Percentiles rank a stretch among this genome's conserved stretches.
Conservation (phyloP, 2,113 vertebrate genomes). For the Excalfactoria chinensis region DNA sequence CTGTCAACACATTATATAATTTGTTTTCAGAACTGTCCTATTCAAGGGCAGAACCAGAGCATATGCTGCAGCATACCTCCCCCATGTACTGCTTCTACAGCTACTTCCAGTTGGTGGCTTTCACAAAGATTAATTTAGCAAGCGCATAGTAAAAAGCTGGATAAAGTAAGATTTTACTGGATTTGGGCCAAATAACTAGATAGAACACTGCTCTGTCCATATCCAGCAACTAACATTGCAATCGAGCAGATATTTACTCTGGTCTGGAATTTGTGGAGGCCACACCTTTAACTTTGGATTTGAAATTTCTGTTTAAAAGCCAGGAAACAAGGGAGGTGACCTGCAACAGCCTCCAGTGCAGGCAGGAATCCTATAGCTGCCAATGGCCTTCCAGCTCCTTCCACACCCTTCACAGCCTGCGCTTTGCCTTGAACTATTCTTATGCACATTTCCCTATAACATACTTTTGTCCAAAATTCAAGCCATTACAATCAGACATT, state of each 20-base stretch:
- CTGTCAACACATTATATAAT: slow-evolving; percentile 74
- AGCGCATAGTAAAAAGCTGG: slow-evolving; percentile 61
- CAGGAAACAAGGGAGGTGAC: neutral
- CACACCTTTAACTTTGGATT: neutral
- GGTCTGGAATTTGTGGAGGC: neutral
- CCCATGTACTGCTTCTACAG: slow-evolving; percentile 30
- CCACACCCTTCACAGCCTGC: neutral
- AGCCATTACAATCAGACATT: neutral
- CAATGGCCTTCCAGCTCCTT: neutral
- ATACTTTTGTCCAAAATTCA: neutral
- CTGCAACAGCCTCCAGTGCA: rapidly evolving
- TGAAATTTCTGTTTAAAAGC: neutral
- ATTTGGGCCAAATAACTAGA: slow-evolving; percentile 39
- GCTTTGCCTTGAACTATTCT: neutral
- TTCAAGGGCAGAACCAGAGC: slow-evolving; percentile 71
- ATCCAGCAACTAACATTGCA: neutral
- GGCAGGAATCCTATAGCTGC: neutral
- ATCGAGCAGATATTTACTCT: neutral
- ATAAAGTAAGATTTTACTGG: slow-evolving; percentile 63
- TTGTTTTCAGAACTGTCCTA: slow-evolving; percentile 70
- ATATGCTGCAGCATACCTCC: slow-evolving; percentile 63
- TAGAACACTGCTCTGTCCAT: neutral
- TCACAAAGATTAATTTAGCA: slow-evolving; percentile 69
- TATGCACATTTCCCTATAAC: neutral
- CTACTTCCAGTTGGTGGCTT: slow-evolving; percentile 58